Base-by-base conservation (phyloP, 2,888 invertebrate species). In the Mylabris sibirica region DNA sequence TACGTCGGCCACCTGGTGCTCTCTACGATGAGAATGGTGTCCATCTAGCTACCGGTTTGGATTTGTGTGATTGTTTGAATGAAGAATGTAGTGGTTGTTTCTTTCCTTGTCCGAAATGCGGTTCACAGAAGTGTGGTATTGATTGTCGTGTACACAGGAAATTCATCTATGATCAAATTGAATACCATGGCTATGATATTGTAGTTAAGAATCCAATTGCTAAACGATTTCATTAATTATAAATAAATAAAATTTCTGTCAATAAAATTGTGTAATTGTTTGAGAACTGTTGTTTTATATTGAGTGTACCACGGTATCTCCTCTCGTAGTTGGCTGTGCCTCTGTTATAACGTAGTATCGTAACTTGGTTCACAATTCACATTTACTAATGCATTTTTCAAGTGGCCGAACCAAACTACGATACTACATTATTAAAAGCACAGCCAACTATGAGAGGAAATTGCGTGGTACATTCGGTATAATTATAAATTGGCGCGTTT, bases 1-100 rank as follows among this genome's bases (percentile, higher is more conserved):
- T 77, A 17, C 76, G 81, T 22, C 89, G 88, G 80, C 81, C 82
- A 59, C 85, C 83, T 35, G 89, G 89, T 71, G 87, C 87, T 65
- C 73, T 92, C 53, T 92, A 93, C 85, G 91, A 96, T 86, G 92
- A 91, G 77, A 87, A 86, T 65, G 94, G 94, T 0, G 85, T 88
- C 41, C 87, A 92, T 73, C 86, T 90, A 24, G 84, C 85, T 17
- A 89, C 89, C 30, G 90, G 91, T 1, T 84, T 88, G 74, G 93
- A 97, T 84, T 79, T 94, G 12, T 97, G 97, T 75, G 97, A 97
- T 82, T 97, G 97, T 80, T 86, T 96, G 73, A 90, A 91, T 75
- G 87, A 87, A 49, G 86, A 87, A 12, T 97, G 97, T 77, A 87
- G 89, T 0, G 97, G 97, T 0, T 97, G 97, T 82, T 95, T 95